Evolutionary conservation across 2,113 vertebrate genomes (phyloP).

Genomic region (Brachionichthys hirsutus): DNA sequence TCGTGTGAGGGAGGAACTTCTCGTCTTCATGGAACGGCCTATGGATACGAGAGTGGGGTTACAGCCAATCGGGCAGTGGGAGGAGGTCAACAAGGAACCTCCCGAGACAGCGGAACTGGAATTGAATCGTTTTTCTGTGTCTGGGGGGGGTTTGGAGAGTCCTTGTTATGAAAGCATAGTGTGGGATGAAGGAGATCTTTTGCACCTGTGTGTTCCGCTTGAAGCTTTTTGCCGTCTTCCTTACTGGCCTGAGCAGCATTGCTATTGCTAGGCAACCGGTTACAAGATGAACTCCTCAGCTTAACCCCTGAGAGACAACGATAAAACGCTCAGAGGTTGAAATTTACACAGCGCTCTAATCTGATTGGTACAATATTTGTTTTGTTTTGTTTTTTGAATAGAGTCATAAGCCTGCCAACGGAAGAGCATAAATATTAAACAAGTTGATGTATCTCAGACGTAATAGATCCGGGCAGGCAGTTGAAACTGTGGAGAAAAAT

Average conservation of each 20-base stretch:
- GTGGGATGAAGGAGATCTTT: conserved; percentile 47
- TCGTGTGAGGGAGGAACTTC: conserved; percentile 87
- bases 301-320: conserved; percentile 83
- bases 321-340: conserved; percentile 61
- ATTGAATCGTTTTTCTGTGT: conserved; percentile 47
- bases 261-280: conserved; percentile 86
- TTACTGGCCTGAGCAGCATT: conserved; percentile 81
- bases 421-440: conserved; percentile 17
- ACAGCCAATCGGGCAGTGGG: conserved; percentile 44
- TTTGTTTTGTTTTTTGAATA: conserved; percentile 3
- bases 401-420: conserved; percentile 26
- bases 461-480: conserved; percentile 1
- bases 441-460: conserved; percentile 20
- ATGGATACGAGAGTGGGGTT: conserved; percentile 72
- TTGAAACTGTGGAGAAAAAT: conserved; percentile 45
- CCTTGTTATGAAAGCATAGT: conserved; percentile 4
- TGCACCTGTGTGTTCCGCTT: conserved; percentile 87
- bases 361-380: conserved; percentile 1
- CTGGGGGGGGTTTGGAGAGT: conserved; percentile 33
- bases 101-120: conserved; percentile 37
- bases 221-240: conserved; percentile 79
- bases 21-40: conserved; percentile 84
- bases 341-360: conserved; percentile 26
- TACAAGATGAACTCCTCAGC: conserved; percentile 87
- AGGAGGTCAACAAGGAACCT: conserved; percentile 42